Evolutionary conservation across 2,113 vertebrate genomes (phyloP).

Genomic region (Ursus arctos): DNA sequence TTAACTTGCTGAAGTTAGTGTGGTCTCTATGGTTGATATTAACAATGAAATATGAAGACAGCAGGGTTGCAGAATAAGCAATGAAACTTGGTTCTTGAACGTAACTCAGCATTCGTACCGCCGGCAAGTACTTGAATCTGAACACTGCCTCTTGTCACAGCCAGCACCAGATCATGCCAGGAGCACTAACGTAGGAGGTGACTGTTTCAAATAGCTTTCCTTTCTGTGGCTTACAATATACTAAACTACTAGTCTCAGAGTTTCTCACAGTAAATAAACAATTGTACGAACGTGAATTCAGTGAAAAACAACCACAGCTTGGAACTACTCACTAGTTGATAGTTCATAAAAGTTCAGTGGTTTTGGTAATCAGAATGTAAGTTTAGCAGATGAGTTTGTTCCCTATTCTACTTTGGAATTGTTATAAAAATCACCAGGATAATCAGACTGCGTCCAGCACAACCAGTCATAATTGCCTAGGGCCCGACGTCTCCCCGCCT

Average conservation of each 20-base stretch:
- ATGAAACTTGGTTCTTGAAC: rapidly evolving
- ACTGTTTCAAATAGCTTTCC: neutral
- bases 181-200: neutral
- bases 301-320: neutral
- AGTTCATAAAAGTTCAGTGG: neutral
- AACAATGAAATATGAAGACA: neutral
- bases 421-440: neutral
- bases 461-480: neutral
- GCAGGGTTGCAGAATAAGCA: neutral
- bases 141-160: neutral
- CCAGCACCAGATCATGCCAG: neutral
- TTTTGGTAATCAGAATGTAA: neutral
- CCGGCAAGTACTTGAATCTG: too few relatives aligned
- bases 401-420: neutral
- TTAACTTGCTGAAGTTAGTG: neutral
- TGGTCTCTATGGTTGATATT: neutral
- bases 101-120: neutral
- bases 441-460: neutral
- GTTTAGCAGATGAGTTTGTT: neutral
- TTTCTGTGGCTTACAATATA: neutral
- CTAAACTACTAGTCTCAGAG: neutral
- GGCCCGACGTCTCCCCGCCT: neutral
- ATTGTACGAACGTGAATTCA: neutral
- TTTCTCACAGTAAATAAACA: slow-evolving; percentile 18
- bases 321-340: neutral